Evolutionary conservation across 2,113 vertebrate genomes (phyloP), one percentile per base, ranked within the genome.

Genomic region (Notothenia rossii): DNA sequence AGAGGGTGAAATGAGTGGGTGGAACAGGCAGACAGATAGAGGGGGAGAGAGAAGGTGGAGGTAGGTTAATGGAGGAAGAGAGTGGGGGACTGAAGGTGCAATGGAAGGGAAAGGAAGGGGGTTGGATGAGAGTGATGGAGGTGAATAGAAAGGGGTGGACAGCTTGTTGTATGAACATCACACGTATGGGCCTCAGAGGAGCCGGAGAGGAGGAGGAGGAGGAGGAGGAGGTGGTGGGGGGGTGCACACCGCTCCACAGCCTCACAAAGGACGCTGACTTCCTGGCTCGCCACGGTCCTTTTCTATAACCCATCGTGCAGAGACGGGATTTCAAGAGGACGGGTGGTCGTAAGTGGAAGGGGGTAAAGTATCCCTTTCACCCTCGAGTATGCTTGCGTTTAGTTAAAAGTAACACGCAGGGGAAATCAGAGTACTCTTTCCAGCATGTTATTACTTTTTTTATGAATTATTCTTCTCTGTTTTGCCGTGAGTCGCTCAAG

Each of bases 61-160:
- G 84, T 90, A 89, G 93, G 88, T 91, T 93, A 91, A 91, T 86
- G 82, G 73, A 81, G 84, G 71, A 82, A 79, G 83, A 70, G 64
- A 71, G 87, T 18, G 8, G 59, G 70, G 61, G 61, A 64, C 67
- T 75, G 46, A 64, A 88, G 87, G 84, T 89, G 85, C 73, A 84
- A 77, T 29, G 88, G 77, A 83, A 76, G 82, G 67, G 56, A 78
- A 69, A 69, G 60, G 74, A 88, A 83, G 73, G 81, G 84, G 83
- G 87, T 50, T 83, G 81, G 83, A 90, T 83, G 83, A 66, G 87
- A 80, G 85, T 86, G 87, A 91, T 73, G 72, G 69, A 86, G 90
- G 89, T 89, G 87, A 92, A 90, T 80, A 79, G 88, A 93, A 89
- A 91, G 87, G 92, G 93, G 92, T 91, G 92, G 92, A 93, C 89